A percentile compares a stretch with the other conserved stretches of the same genome.
phyloP scores from a whole-genome alignment of 2,888 invertebrate species.

The Eupelmus urozonus region DNA sequence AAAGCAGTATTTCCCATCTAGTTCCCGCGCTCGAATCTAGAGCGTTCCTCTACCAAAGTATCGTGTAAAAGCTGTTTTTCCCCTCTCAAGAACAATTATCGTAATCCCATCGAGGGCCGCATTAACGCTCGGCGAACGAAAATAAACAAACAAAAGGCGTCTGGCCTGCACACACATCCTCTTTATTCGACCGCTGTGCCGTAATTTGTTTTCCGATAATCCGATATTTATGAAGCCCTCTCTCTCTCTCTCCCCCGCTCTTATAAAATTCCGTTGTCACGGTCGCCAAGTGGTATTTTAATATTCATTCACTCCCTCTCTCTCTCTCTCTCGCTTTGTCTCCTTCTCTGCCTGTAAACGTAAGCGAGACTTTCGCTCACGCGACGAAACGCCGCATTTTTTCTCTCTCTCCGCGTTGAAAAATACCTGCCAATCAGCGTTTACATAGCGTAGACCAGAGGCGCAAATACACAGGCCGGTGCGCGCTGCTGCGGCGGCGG shows the following conservation, averaged over 20 bases:
- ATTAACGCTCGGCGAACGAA: conserved; percentile 16
- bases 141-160: conserved; percentile 30
- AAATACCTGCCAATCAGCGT: conserved; percentile 62
- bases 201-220: conserved; percentile 55
- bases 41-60: too few relatives aligned
- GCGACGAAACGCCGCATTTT: conserved; percentile 8
- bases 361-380: conserved; percentile 5
- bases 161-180: background rate
- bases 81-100: conserved; percentile 22
- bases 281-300: conserved; percentile 23
- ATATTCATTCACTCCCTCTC: conserved; percentile 38
- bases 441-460: conserved; percentile 56
- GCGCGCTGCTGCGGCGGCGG: too few relatives aligned
- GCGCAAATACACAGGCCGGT: conserved; percentile 60
- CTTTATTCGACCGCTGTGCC: conserved; percentile 34
- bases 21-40: too few relatives aligned
- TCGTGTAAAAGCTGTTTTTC: background rate
- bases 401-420: conserved; percentile 18
- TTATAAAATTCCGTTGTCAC: conserved; percentile 43
- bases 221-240: conserved; percentile 48
- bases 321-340: background rate
- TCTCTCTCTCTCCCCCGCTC: background rate
- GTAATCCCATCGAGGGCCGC: conserved; percentile 18
- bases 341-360: background rate
- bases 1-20: too few relatives aligned